phyloP scores from a whole-genome alignment of 2,113 vertebrate genomes.

The Tylochromis polylepis region DNA sequence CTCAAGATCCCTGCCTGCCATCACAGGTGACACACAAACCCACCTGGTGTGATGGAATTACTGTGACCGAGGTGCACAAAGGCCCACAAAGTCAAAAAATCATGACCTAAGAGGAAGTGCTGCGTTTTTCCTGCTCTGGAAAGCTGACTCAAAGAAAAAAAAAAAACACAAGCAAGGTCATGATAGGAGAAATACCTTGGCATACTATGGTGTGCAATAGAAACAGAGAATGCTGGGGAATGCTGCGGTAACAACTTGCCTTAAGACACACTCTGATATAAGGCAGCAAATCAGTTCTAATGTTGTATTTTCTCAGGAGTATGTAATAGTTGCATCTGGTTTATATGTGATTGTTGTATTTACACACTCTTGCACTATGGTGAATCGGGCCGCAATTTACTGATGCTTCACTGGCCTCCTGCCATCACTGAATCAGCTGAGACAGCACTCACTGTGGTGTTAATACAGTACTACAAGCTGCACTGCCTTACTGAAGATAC shows the following conservation, averaged over 20 bases:
- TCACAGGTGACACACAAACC: constrained; percentile 77
- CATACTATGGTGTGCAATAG: not conserved
- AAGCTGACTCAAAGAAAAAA: not conserved
- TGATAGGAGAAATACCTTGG: not conserved
- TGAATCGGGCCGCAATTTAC: not conserved
- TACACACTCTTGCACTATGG: not conserved
- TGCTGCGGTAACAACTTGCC: not conserved
- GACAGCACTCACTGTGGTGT: constrained; percentile 9
- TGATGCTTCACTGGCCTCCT: not conserved
- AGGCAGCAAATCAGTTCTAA: not conserved
- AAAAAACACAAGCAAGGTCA: not conserved
- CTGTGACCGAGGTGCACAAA: not conserved
- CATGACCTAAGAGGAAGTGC: not conserved
- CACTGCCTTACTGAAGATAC: not conserved
- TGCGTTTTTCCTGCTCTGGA: not conserved
- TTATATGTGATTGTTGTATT: not conserved
- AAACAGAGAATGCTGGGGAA: not conserved
- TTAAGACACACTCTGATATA: not conserved
- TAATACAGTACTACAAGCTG: constrained; percentile 15
- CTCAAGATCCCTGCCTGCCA: constrained; percentile 92
- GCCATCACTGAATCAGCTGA: constrained; percentile 13
- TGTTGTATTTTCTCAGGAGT: not conserved
- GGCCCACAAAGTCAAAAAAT: not conserved
- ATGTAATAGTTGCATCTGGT: not conserved
- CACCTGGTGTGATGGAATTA: not conserved